A percentile compares a stretch with the other conserved stretches of the same genome.
Evolutionary conservation across 2,113 vertebrate species (phyloP).

Genomic region (Corythornis cristatus): DNA sequence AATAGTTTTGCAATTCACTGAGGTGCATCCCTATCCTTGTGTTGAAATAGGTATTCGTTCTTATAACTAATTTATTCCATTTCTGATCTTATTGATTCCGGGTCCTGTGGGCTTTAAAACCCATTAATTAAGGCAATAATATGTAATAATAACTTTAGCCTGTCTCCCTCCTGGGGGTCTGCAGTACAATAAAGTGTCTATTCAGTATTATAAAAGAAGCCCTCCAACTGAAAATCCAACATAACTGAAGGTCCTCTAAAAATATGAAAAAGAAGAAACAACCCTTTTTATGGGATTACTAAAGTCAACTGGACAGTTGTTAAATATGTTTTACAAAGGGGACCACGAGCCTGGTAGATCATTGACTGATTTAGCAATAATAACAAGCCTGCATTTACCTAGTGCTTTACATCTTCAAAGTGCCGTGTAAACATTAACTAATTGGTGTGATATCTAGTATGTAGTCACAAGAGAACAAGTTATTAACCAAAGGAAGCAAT

Average conservation of each 20-base stretch:
- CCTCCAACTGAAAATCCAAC: background rate
- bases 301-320: background rate
- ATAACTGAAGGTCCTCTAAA: background rate
- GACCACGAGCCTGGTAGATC: background rate
- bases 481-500: slow-evolving; percentile 62
- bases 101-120: background rate
- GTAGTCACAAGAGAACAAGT: slow-evolving; percentile 36
- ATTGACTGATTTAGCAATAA: slow-evolving; percentile 17
- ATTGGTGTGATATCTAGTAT: slow-evolving; percentile 45
- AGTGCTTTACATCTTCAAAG: slow-evolving; percentile 51
- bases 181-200: background rate
- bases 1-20: background rate
- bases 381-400: slow-evolving; percentile 8
- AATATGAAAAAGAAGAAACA: background rate
- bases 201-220: background rate
- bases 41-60: background rate
- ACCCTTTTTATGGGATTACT: background rate
- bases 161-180: slow-evolving; percentile 1
- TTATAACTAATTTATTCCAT: background rate
- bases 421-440: slow-evolving; percentile 61
- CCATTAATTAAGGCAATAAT: background rate
- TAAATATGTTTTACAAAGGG: background rate
- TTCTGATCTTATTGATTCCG: slow-evolving; percentile 4
- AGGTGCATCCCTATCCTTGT: background rate
- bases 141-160: slow-evolving; percentile 28